These are phyloP conservation scores for Heteronetta atricapilla DNA, from an alignment of 2,113 vertebrate genomes.

Conservation along the genomic window DNA sequence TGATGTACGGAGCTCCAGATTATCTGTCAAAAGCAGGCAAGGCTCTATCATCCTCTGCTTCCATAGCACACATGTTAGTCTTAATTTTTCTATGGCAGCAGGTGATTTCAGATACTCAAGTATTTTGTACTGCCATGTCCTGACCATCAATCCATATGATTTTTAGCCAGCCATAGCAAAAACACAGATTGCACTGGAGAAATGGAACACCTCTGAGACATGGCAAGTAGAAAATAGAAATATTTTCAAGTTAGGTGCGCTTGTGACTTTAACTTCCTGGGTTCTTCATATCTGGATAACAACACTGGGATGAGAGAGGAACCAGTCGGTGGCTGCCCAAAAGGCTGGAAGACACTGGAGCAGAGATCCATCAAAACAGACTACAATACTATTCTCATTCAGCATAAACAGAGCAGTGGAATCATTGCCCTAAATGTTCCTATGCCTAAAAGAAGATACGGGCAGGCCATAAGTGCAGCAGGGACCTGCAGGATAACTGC, in stretches of 20 bases:
- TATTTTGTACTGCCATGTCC: neutral
- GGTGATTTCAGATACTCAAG: constrained; percentile 25
- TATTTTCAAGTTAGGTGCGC: neutral
- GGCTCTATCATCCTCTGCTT: neutral
- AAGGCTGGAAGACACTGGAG: neutral
- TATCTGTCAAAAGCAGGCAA: neutral
- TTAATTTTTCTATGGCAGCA: constrained; percentile 42
- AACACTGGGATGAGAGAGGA: neutral
- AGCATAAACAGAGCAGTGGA: neutral
- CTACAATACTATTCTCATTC: neutral
- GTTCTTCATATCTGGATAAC: neutral
- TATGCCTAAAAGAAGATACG: neutral
- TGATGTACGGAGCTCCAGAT: neutral
- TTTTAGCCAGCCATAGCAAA: neutral
- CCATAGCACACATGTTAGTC: neutral
- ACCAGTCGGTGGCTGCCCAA: neutral
- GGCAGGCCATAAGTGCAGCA: neutral
- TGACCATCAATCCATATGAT: neutral
- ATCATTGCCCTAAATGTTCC: neutral
- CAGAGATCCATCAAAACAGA: neutral
- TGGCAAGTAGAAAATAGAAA: neutral
- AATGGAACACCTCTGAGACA: neutral
- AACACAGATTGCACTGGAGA: neutral
- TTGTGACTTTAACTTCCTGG: neutral
- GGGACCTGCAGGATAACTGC: neutral